A percentile compares a stretch with the other conserved stretches of the same genome.
phyloP scores from a whole-genome alignment of 2,797 vertebrate species.

The Allobates femoralis region DNA sequence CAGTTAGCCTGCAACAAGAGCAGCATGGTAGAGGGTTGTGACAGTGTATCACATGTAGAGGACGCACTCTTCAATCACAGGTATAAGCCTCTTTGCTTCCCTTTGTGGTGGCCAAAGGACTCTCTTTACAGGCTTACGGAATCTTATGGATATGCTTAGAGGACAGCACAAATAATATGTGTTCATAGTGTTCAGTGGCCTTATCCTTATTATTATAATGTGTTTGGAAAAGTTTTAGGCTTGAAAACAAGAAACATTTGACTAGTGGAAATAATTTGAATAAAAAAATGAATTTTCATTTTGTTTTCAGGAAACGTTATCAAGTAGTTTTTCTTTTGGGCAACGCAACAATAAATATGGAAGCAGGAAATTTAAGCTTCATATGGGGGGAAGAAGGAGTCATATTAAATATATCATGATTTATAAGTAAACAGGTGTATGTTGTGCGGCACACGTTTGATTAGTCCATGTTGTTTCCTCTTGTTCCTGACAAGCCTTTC shows the following conservation, averaged over 20 bases:
- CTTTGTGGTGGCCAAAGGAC: too few species aligned
- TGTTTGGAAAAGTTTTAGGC: not conserved
- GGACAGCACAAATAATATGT: too few species aligned
- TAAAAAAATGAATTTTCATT: not conserved
- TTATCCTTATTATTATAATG: not conserved
- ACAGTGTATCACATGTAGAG: too few species aligned
- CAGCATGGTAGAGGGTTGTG: too few species aligned
- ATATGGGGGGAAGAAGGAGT: not conserved
- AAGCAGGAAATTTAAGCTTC: conserved; percentile 19
- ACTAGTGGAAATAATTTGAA: not conserved
- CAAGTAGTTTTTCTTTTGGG: not conserved
- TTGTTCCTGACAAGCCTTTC: conserved; percentile 44
- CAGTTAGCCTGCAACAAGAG: too few species aligned
- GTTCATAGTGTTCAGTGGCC: not conserved
- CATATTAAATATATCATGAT: conserved; percentile 26
- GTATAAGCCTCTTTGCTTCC: too few species aligned
- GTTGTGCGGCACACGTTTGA: not conserved
- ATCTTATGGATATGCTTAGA: too few species aligned
- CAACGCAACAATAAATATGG: conserved; percentile 2
- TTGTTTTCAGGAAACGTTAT: not conserved
- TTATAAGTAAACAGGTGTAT: conserved; percentile 49
- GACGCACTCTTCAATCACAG: too few species aligned
- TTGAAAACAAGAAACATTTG: not conserved
- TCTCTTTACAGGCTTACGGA: too few species aligned
- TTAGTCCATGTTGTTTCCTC: conserved; percentile 2